phyloP scores from a whole-genome alignment of 2,113 vertebrate genomes.

The Lagenorhynchus albirostris region DNA sequence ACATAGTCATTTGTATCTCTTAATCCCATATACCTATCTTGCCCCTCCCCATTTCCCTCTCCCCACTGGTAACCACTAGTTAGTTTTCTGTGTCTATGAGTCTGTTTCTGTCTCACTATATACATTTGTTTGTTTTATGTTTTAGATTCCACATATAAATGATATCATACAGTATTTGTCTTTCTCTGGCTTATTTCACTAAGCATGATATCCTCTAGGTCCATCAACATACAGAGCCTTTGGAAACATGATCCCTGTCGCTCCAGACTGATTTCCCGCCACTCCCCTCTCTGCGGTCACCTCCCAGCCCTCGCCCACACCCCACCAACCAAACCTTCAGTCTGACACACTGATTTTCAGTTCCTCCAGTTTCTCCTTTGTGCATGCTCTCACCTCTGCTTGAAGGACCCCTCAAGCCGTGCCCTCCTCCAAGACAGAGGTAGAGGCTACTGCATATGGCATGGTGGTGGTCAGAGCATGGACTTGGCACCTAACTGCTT shows the following conservation, averaged over 20 bases:
- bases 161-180: too few species aligned
- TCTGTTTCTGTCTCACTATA: too few species aligned
- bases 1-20: too few species aligned
- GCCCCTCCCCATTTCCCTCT: too few species aligned
- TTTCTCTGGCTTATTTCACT: too few species aligned
- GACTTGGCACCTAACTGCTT: background rate
- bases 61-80: too few species aligned
- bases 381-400: background rate
- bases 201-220: too few species aligned
- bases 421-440: rapidly evolving
- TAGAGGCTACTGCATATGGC: background rate
- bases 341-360: background rate
- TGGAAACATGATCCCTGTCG: background rate
- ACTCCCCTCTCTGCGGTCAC: background rate
- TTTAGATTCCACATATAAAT: too few species aligned
- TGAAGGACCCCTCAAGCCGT: background rate
- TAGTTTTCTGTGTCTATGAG: too few species aligned
- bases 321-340: background rate
- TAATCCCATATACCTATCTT: too few species aligned
- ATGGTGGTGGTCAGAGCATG: background rate
- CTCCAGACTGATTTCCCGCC: background rate
- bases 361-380: background rate
- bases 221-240: background rate
- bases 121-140: too few species aligned
- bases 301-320: background rate